Base-by-base conservation (phyloP, 2,113 vertebrate species). In the Emydocephalus ijimae region DNA sequence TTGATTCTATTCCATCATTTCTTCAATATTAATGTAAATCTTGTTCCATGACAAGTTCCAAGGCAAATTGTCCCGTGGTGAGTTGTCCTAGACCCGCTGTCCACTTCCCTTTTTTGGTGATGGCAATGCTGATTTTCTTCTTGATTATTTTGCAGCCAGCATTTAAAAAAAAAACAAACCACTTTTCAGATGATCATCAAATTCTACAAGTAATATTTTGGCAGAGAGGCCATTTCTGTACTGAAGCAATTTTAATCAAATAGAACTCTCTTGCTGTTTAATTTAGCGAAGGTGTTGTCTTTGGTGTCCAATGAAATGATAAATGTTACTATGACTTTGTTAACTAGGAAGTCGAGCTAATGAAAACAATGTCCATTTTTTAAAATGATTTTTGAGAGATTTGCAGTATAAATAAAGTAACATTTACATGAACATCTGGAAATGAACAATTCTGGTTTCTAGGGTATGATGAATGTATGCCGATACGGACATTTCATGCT, bases 11-110 rank as follows among this genome's bases (percentile, higher is more conserved):
- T 12, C 26, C 3, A 64, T 11, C 10, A 64, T 64, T 64, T n/a
- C 10, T 14, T 64, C 61, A 64, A 64, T 64, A 5, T n/a, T n/a
- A n/a, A 12, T 64, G 29, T 14, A 64, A 64, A 64, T 64, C 61
- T 64, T 14, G 29, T 64, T 3, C 29, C 29, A 64, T 64, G 61
- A 5, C 4, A n/a, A 64, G 61, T 5, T 64, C 5, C 26, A 2
- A 3, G 11, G 61, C 11, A 3, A 64, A 29, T 64, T 14, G 12
- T 14, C 4, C 61, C 0, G 0, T 1, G 1, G 61, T 0, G 11
- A n/a, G 61, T 64, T 59, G 24, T 26, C 1, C 24, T 4, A 64
- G 61, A 64, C 29, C 4, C 61, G 29, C 4, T n/a, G n/a, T 15
- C 34, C n/a, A 81, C n/a, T 34, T 74, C 69, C 48, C 48, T 50